These are phyloP conservation scores for Pterois miles DNA, from an alignment of 2,797 vertebrate genomes.

Conservation along the genomic window DNA sequence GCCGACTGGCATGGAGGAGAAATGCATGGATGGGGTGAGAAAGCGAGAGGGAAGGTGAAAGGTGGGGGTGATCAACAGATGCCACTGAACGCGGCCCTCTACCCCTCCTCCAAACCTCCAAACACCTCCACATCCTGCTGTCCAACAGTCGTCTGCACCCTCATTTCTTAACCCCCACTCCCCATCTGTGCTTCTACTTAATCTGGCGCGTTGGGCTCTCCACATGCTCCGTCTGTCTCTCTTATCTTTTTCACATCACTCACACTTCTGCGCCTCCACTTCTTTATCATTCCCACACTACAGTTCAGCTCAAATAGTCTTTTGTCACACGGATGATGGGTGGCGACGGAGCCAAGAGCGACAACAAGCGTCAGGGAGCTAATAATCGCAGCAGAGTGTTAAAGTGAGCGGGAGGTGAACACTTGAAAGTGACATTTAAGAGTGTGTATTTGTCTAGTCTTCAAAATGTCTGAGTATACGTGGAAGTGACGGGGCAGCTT, in stretches of 20 bases:
- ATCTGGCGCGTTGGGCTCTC: slow-evolving; percentile 23
- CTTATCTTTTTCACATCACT: slow-evolving; percentile 25
- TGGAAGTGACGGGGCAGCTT: background rate
- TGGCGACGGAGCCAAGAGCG: background rate
- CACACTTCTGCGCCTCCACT: slow-evolving; percentile 2
- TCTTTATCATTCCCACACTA: background rate
- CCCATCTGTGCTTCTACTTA: slow-evolving; percentile 7
- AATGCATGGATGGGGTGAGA: slow-evolving; percentile 1
- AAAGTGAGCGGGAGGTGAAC: slow-evolving; percentile 26
- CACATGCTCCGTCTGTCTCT: slow-evolving; percentile 22
- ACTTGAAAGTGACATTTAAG: slow-evolving; percentile 41
- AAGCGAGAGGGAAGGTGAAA: background rate
- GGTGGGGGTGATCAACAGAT: background rate
- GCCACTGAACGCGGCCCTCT: background rate
- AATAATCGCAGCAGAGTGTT: slow-evolving; percentile 27
- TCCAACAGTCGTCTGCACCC: background rate
- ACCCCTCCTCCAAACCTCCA: background rate
- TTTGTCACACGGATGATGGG: slow-evolving; percentile 34
- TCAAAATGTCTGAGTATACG: background rate
- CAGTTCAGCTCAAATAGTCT: slow-evolving; percentile 14
- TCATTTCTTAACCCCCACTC: background rate
- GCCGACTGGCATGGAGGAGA: slow-evolving; percentile 13
- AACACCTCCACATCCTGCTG: slow-evolving; percentile 27
- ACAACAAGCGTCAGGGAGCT: slow-evolving; percentile 10
- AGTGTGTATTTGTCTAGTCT: slow-evolving; percentile 5